These are phyloP conservation scores for Hemibagrus guttatus DNA, from an alignment of 2,797 vertebrate genomes.

Conservation along the genomic window DNA sequence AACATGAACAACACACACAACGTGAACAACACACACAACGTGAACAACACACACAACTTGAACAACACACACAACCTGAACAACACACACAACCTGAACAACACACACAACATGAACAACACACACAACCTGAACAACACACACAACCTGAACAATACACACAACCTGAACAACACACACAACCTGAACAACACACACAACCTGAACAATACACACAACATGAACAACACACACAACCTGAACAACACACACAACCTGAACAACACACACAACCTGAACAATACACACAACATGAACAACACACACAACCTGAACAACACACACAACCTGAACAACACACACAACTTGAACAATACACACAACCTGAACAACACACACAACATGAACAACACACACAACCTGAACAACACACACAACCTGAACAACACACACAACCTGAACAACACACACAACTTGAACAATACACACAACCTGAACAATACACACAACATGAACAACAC, in stretches of 20 bases:
- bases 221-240: not conserved
- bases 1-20: not conserved
- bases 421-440: not conserved
- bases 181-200: not conserved
- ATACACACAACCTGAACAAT: not conserved
- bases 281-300: no score
- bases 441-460: not conserved
- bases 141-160: not conserved
- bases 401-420: no score
- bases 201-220: not conserved
- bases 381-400: no score
- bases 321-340: not conserved
- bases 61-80: not conserved
- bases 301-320: not conserved
- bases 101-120: not conserved
- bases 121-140: not conserved
- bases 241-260: not conserved
- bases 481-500: not conserved
- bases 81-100: not conserved
- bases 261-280: not conserved
- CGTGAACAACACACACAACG: not conserved
- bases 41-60: no score
- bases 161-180: not conserved
- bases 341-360: no score
- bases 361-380: no score